Base-by-base conservation (phyloP, 2,113 vertebrate genomes). In the Platanista minor region DNA sequence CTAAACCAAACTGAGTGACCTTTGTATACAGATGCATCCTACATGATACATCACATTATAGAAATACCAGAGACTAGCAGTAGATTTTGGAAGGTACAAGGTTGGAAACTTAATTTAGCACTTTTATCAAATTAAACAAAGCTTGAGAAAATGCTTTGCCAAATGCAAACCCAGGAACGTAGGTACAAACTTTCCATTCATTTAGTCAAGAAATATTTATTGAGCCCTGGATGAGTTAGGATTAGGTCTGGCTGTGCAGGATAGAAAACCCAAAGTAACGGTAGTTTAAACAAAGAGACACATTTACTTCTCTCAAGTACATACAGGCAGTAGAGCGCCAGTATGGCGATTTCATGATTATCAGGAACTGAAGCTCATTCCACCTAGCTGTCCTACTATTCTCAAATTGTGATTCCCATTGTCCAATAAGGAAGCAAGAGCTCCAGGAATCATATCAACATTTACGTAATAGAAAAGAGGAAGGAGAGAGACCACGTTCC, bases 261-360 rank as follows among this genome's bases (percentile, higher is more conserved):
- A 83, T 1, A 88, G 69, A 91, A 77, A 78, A 59, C 33, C 39
- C 10, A n/a, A 41, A 59, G 83, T 18, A 15, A 72, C 15, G n/a
- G 74, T 23, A 18, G 61, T 67, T 81, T 66, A 67, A 69, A 77
- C 43, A 36, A 21, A 33, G 25, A 80, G n/a, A 41, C 23, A 33
- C 18, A 21, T 5, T 67, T 25, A 3, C 41, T 29, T 27, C 21
- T 87, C 14, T 39, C 41, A 15, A 3, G 7, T 8, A n/a, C 62
- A 49, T 0, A 9, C 0, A 7, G 75, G 67, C 43, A 21, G 62
- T 0, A 20, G 29, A 39, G 39, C 3, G 17, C 33, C 59, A 39
- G n/a, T 0, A 0, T 21, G 61, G 27, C 2, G 1, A 4, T 6
- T 64, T 36, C 15, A 6, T 0, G 31, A n/a, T 31, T 3, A 10